Conservation (phyloP, 2,797 vertebrate species). For the Gymnoscopelus microlampas region DNA sequence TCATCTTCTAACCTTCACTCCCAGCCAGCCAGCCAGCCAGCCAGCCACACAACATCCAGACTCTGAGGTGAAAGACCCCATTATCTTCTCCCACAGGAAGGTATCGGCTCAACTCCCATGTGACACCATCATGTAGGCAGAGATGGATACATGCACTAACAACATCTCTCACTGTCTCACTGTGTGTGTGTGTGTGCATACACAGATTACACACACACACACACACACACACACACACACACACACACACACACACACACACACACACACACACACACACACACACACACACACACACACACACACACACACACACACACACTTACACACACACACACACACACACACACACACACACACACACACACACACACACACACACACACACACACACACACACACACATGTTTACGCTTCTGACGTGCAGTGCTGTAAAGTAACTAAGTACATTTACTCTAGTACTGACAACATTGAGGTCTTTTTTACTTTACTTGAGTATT, state of each 20-base stretch:
- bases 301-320: too few relatives aligned
- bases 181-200: too few relatives aligned
- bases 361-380: too few relatives aligned
- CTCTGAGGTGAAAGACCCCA: constrained; percentile 61
- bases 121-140: constrained; percentile 2
- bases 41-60: constrained; percentile 52
- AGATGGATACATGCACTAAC: too few relatives aligned
- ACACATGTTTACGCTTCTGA: too few relatives aligned
- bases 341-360: too few relatives aligned
- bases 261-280: constrained; percentile 43
- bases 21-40: not conserved
- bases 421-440: too few relatives aligned
- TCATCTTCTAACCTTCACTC: constrained; percentile 70
- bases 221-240: not conserved
- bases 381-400: too few relatives aligned
- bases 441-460: too few relatives aligned
- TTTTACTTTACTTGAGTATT: too few relatives aligned
- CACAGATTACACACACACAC: not conserved
- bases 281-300: constrained; percentile 40
- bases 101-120: constrained; percentile 67
- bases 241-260: constrained; percentile 29
- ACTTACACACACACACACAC: too few relatives aligned
- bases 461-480: too few relatives aligned
- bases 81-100: constrained; percentile 62
- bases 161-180: not conserved